Evolutionary conservation across 2,888 invertebrate species (phyloP).

Genomic region (Heliconius ismenius): DNA sequence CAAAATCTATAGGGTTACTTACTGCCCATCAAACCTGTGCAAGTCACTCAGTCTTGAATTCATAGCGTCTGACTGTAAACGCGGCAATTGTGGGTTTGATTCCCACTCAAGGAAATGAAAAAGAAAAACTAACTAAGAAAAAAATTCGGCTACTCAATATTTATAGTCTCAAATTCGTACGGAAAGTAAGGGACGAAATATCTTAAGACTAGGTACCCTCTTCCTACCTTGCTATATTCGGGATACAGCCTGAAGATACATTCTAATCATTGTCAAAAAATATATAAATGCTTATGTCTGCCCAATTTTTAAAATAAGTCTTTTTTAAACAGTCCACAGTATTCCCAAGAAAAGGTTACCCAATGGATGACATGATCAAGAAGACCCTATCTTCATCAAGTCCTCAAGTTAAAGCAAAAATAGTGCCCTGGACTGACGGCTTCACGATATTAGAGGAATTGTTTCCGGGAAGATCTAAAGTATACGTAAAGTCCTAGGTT

Average conservation of each 20-base stretch:
- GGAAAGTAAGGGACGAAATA: neutral
- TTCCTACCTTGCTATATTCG: neutral
- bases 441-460: slow-evolving; percentile 59
- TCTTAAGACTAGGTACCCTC: neutral
- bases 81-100: neutral
- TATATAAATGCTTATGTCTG: neutral
- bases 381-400: slow-evolving; percentile 54
- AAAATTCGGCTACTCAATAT: neutral
- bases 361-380: slow-evolving; percentile 64
- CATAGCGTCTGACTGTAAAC: too few species aligned
- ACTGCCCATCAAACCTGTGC: too few species aligned
- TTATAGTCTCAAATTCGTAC: neutral
- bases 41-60: too few species aligned
- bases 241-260: too few species aligned
- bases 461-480: slow-evolving; percentile 51
- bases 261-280: too few species aligned
- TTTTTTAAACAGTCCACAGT: slow-evolving; percentile 59
- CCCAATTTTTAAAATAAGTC: neutral
- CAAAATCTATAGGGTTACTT: too few species aligned
- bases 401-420: slow-evolving; percentile 60
- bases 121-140: neutral
- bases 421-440: slow-evolving; percentile 68
- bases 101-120: neutral
- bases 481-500: neutral
- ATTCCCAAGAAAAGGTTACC: slow-evolving; percentile 68